Evolutionary conservation across 2,888 invertebrate genomes (phyloP), one percentile per base, ranked within the genome.

Genomic region (Ctenicera cuprea): DNA sequence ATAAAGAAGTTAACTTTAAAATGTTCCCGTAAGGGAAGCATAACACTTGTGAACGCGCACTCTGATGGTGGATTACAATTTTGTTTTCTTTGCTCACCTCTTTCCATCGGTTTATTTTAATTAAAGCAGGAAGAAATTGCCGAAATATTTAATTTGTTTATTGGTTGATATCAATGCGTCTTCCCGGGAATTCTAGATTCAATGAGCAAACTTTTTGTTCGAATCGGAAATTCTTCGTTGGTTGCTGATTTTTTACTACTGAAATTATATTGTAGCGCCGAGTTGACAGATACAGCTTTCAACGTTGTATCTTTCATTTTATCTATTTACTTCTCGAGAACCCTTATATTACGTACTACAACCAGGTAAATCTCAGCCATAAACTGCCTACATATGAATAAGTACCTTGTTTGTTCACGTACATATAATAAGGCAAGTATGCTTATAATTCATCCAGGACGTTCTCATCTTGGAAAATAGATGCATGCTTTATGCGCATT

Each of bases 1-100:
- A 68, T 75, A 72, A 71, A 71, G 74, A 66, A 74, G 74, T 74
- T 61, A 67, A 71, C 64, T 74, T 74, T 66, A 71, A 50, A 71
- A 71, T 71, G 66, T 62, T 45, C 37, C 48, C 48, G 69, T 50
- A 65, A 61, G 61, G 62, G 59, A 61, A 61, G 64, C 38, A 54
- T 66, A 66, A 54, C 54, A 57, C 66, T 66, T 54, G 54, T 66
- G 57, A 69, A 69, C 50, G 52, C 41, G 52, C 37, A 62, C 48
- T 62, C 57, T 18, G 50, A 62, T 50, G 62, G 61, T 37, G 48
- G 59, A 69, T 69, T 69, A 62, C 69, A 69, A 50, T 61, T 69
- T 62, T 69, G 62, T 62, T 69, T 69, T 69, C 64, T 45, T 64
- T 33, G 14, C 62, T 33, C 67, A 59, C 59, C 41, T 43, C 57